Base-by-base conservation (phyloP, 2,888 invertebrate species). In the Thalpophila matura region DNA sequence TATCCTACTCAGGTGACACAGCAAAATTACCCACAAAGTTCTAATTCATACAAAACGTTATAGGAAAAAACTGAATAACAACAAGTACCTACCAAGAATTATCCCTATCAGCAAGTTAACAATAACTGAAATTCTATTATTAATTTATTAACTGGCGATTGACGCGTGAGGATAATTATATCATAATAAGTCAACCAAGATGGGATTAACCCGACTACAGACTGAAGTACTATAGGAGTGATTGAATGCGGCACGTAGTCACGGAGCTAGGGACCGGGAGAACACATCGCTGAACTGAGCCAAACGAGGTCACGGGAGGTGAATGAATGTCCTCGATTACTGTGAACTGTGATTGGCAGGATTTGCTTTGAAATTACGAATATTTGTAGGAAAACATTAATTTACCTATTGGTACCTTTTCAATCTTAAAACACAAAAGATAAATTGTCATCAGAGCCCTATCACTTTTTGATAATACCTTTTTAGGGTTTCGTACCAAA, bases 191-290 rank as follows among this genome's bases (percentile, higher is more conserved):
- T 33, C 29, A 46, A 49, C 24, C 51, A 60, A 72, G 68, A 61
- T 61, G 68, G 77, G 77, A 12, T 66, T 72, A 62, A 61, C 77
- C 77, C 77, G 51, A 42, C 35, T 12, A 55, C 77, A 69, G 58
- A 55, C 77, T 65, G 58, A 51, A 61, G 12, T 45, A 22, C 7
- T 18, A 14, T 18, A 14, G 18, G 12, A 27, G 26, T 10, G 24
- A 4, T 2, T 4, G 12, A n/a, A n/a, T 2, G 7, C 12, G 9
- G 38, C 38, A 35, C 35, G 43, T 46, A 40, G 27, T 12, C 49
- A 10, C 18, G 2, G 14, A 16, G 63, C 18, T 14, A 14, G 50
- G 31, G 22, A 2, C 9, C 18, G 49, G 56, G 66, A 40, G 12
- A 56, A 3, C 29, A 58, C 74, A 4, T 3, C 9, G 14, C 0